Evolutionary conservation across 1,140 invertebrate species (phyloP), one percentile per base, ranked within the genome.

Genomic region (Ladona fulva): DNA sequence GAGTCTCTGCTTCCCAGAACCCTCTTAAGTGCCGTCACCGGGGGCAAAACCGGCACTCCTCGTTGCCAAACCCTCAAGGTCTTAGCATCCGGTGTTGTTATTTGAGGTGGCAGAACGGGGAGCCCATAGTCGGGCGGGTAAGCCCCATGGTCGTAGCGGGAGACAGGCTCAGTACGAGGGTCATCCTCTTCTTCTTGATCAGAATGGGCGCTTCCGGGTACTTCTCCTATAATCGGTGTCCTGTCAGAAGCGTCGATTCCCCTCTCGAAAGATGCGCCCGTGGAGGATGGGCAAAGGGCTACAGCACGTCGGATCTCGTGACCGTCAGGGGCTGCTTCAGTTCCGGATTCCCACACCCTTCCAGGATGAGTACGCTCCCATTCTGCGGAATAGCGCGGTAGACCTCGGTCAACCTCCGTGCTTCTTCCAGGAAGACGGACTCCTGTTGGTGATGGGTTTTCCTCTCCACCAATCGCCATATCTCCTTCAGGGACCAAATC

Each of bases 1-100:
- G 93, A 93, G 84, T 93, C 94, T 81, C 93, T 89, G 80, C 91
- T 92, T 79, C 89, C 90, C 1, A 94, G 88, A 14, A 92, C 93
- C 76, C 93, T 90, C 83, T 94, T 95, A 25, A 91, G 88, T 80
- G 88, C 93, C 52, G 93, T 91, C 10, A 95, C 93, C 0, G 93
- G 93, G 0, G 93, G 93, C 80, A 94, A 85, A 11, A 94, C 92
- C 73, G 93, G 93, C 73, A 93, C 91, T 78, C 93, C 92, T 76
- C 92, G 91, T 82, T 94, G 93, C 93, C 93, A 95, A 77, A 95
- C 92, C 42, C 93, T 88, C 81, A 94, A 87, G 78, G 93, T 93
- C 83, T 93, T 93, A 74, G 92, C 91, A 81, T 84, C 85, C 85
- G 86, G 76, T 83, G 82, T 8, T 82, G 83, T 83, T 78, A 84